These are phyloP conservation scores for Ericerus pela DNA, from an alignment of 1,140 invertebrate genomes.

Conservation along the genomic window DNA sequence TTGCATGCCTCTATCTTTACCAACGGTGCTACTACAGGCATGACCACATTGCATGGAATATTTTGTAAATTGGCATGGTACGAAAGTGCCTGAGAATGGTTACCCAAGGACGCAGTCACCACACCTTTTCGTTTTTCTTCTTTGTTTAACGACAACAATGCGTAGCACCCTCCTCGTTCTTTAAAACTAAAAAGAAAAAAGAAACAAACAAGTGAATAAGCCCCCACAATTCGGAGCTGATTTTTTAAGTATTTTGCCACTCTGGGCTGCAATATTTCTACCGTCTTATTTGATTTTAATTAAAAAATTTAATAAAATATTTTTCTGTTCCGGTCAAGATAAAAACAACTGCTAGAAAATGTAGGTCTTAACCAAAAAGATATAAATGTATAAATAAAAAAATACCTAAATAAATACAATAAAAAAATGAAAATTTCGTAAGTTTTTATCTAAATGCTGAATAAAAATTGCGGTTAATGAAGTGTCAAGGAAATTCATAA, in stretches of 20 bases:
- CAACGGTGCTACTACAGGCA: slow-evolving; percentile 78
- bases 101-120: slow-evolving; percentile 81
- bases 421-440: too few species aligned
- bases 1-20: slow-evolving; percentile 85
- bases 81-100: slow-evolving; percentile 74
- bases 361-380: neutral
- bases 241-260: neutral
- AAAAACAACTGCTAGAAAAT: neutral
- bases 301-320: neutral
- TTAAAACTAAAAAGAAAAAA: slow-evolving; percentile 53
- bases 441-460: too few species aligned
- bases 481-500: too few species aligned
- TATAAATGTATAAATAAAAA: neutral
- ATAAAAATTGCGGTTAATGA: too few species aligned
- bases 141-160: slow-evolving; percentile 54
- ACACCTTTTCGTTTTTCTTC: slow-evolving; percentile 61
- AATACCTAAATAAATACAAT: neutral
- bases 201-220: neutral
- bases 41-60: slow-evolving; percentile 80
- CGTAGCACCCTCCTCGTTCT: slow-evolving; percentile 78
- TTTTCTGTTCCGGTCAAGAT: neutral
- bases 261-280: neutral
- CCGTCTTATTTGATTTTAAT: neutral
- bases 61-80: slow-evolving; percentile 70
- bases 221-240: neutral